Evolutionary conservation across 2,113 vertebrate species (phyloP), one percentile per base, ranked within the genome.

Genomic region (Leuciscus idus): DNA sequence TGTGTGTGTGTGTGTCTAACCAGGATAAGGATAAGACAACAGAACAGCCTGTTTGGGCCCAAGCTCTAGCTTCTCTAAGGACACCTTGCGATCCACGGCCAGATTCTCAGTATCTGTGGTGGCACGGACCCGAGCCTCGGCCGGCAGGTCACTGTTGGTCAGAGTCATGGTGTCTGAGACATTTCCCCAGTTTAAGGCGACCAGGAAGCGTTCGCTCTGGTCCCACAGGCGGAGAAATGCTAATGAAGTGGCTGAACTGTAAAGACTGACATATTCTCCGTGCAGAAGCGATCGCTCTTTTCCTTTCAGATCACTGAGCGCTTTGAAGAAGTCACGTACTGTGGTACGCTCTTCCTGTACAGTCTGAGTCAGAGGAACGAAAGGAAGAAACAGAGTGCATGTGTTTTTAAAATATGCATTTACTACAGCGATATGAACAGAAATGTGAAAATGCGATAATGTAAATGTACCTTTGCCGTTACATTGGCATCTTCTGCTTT

Each of bases 281-380:
- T 97, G 94, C 4, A 96, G 92, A 46, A 98, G 92, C 2, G 97
- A 96, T 17, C 96, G 95, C 87, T 98, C 96, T 85, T 97, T 97
- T 0, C 88, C 93, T 23, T 95, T 93, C 61, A 95, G 89, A 21
- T 96, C 96, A 0, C 96, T 96, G 85, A 98, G 93, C 2, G 86
- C 30, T 87, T 84, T 94, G 88, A 97, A 97, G 81, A 95, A 93
- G 4, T 72, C 89, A 6, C 93, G 92, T 3, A 93, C 6, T 0
- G 91, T 92, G 1, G 10, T 2, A 0, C 68, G 81, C 52, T 95
- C 87, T 1, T 82, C 78, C 0, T 28, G 87, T 87, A 92, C 79
- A 0, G 30, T 9, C 23, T 64, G 39, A 39, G 39, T 21, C 19
- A 80, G 48, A 26, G 70, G 78, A 59, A 61, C 30, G 13, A 75